phyloP scores from a whole-genome alignment of 2,113 vertebrate genomes.

The Chroicocephalus ridibundus region DNA sequence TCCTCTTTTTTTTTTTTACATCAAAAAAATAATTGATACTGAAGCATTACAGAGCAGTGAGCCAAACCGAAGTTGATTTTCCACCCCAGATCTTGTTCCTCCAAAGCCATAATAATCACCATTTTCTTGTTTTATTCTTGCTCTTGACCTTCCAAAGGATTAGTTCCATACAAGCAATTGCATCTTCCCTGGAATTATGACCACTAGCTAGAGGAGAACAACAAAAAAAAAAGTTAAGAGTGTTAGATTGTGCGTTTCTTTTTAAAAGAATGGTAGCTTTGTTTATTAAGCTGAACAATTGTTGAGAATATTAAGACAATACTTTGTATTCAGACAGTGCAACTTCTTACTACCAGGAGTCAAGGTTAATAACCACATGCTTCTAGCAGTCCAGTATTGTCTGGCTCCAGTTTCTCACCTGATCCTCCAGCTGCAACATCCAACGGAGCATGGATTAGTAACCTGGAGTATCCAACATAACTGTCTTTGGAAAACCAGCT shows the following conservation, averaged over 20 bases:
- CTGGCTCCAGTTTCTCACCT: neutral
- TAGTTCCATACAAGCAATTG: conserved; percentile 81
- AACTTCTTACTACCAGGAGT: neutral
- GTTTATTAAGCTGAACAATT: neutral
- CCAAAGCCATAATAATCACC: neutral
- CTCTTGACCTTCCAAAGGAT: conserved; percentile 82
- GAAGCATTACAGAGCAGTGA: neutral
- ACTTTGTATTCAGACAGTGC: neutral
- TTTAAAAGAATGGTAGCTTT: neutral
- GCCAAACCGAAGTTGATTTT: neutral
- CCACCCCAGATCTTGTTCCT: neutral
- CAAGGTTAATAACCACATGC: neutral
- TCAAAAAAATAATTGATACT: neutral
- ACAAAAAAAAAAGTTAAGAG: neutral
- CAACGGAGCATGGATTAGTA: neutral
- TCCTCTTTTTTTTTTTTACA: neutral
- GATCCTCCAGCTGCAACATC: neutral
- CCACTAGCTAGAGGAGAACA: conserved; percentile 55
- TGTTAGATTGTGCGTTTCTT: neutral
- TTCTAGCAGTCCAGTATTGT: neutral
- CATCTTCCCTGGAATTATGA: conserved; percentile 78
- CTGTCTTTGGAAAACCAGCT: neutral
- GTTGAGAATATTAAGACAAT: neutral
- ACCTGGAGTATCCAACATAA: neutral
- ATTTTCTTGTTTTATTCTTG: conserved; percentile 75